Conservation (phyloP, 1,140 invertebrate genomes). For the Heliconius eleuchia region DNA sequence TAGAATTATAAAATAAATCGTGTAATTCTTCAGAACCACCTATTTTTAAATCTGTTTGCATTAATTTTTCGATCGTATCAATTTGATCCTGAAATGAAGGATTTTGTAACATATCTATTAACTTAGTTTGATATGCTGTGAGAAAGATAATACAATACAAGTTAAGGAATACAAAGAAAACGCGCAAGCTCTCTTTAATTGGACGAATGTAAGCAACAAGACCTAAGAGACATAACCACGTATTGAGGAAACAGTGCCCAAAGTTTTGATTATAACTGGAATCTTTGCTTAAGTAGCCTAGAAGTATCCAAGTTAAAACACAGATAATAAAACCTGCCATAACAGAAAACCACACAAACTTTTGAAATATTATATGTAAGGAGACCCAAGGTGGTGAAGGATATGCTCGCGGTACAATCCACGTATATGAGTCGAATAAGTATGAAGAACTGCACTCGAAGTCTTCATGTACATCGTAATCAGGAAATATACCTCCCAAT, state of each 20-base stretch:
- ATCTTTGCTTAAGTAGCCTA: conserved; percentile 71
- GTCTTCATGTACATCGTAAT: conserved; percentile 79
- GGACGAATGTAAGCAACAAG: conserved; percentile 76
- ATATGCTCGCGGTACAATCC: conserved; percentile 76
- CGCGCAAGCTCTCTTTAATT: conserved; percentile 60
- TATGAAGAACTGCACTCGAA: conserved; percentile 80
- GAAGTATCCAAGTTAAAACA: conserved; percentile 68
- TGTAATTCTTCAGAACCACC: conserved; percentile 78
- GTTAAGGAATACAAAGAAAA: conserved; percentile 78
- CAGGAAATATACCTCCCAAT: conserved; percentile 81
- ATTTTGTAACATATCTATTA: conserved; percentile 79
- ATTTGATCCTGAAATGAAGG: conserved; percentile 79
- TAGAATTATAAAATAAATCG: conserved; percentile 78
- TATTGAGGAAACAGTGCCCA: conserved; percentile 73
- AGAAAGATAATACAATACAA: conserved; percentile 79
- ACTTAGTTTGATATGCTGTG: conserved; percentile 80
- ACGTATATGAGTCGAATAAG: conserved; percentile 80
- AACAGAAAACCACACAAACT: conserved; percentile 70
- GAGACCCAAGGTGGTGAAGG: conserved; percentile 72
- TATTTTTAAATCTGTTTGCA: conserved; percentile 67
- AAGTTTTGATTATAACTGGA: conserved; percentile 62
- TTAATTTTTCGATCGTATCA: conserved; percentile 70
- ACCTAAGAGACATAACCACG: conserved; percentile 69
- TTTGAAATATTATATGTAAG: conserved; percentile 73
- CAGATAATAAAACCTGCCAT: conserved; percentile 66